phyloP scores from a whole-genome alignment of 2,888 invertebrate genomes.

The Pyrochroa serraticornis region DNA sequence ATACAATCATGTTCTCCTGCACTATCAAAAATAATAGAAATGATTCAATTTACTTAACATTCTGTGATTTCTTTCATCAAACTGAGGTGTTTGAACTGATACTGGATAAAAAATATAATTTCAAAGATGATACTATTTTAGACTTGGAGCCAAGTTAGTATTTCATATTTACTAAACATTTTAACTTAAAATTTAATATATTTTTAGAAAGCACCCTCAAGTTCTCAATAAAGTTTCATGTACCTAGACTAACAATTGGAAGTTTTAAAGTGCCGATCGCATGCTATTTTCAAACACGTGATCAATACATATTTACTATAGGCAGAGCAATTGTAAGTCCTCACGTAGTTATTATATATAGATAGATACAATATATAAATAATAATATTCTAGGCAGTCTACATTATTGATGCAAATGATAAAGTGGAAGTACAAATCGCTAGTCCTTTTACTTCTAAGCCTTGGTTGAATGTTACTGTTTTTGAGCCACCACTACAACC shows the following conservation, averaged over 20 bases:
- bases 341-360: background rate
- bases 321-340: conserved; percentile 59
- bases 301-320: conserved; percentile 51
- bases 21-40: conserved; percentile 35
- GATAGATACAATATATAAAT: too few relatives aligned
- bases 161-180: background rate
- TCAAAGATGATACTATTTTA: too few relatives aligned
- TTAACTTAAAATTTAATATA: background rate
- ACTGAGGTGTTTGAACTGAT: conserved; percentile 13
- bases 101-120: conserved; percentile 26
- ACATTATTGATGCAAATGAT: conserved; percentile 49
- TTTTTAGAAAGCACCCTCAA: conserved; percentile 50
- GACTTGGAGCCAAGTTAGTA: conserved; percentile 35
- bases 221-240: conserved; percentile 43
- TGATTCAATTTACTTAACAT: conserved; percentile 31
- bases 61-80: conserved; percentile 35
- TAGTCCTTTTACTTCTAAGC: too few relatives aligned
- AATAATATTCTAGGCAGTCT: conserved; percentile 48
- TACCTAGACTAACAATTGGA: conserved; percentile 51
- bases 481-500: conserved; percentile 8
- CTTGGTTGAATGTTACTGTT: too few relatives aligned
- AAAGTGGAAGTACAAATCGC: conserved; percentile 4
- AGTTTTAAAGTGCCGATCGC: conserved; percentile 60
- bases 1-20: conserved; percentile 36
- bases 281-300: conserved; percentile 54